Evolutionary conservation across 2,797 vertebrate genomes (phyloP), one percentile per base, ranked within the genome.

Genomic region (Protonibea diacanthus): DNA sequence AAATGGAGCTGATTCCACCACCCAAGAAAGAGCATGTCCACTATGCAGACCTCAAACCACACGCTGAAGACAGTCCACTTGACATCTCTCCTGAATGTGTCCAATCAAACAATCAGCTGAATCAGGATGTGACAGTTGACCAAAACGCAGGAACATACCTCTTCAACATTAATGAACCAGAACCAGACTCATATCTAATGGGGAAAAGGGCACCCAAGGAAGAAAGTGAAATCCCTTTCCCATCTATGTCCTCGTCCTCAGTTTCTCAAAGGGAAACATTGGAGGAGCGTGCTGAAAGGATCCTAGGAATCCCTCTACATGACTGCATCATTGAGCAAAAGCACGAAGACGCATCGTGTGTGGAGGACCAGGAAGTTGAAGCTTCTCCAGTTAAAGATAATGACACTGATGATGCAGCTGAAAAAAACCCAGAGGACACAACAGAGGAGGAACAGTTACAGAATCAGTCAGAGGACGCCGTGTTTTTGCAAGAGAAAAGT

Each of bases 11-110:
- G 62, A 89, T 95, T 47, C 85, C 89, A 51, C 85, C 90, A 25
- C 93, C 93, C 44, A 92, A 89, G 74, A 95, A 92, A 64, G 91
- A 94, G 52, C 93, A 90, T 14, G 91, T 95, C 65, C 90, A 92
- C 58, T 92, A 90, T 80, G 57, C 93, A 11, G 82, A 44, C 65
- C 75, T 84, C 59, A n/a, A 51, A 21, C 44, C 66, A 63, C 25
- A 82, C 7, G 15, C 25, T 29, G 80, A 86, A 58, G 62, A 83
- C 11, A 77, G 52, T 79, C 60, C 55, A 12, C 20, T 14, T 58
- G 59, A 89, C 11, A 0, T 38, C n/a, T 29, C 45, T 48, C 42
- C 57, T 40, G 76, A 87, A 33, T n/a, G 52, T 25, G 23, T 33
- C 20, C 72, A 70, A 61, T 62, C 72, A 52, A 80, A 61, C 56